These are phyloP conservation scores for Glaucopsyche alexis DNA, from an alignment of 2,888 invertebrate genomes.

Conservation along the genomic window DNA sequence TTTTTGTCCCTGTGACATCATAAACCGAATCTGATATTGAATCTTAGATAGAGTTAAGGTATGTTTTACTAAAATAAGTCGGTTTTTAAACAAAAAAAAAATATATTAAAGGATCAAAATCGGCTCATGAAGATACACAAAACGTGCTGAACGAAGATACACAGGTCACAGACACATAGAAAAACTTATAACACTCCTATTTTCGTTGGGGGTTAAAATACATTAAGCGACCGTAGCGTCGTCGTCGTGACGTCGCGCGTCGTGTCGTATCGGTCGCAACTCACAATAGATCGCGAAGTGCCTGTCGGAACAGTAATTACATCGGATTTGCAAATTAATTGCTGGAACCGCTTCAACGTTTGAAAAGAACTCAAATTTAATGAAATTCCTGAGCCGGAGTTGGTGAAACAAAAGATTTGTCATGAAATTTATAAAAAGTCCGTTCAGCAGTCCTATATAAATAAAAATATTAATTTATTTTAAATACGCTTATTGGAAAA, in stretches of 20 bases:
- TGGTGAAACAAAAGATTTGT: neutral
- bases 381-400: constrained; percentile 24
- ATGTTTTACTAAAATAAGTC: too few relatives aligned
- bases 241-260: neutral
- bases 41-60: too few relatives aligned
- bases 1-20: too few relatives aligned
- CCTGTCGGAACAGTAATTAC: constrained; percentile 25
- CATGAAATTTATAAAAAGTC: neutral
- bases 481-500: too few relatives aligned
- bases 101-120: too few relatives aligned
- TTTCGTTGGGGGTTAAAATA: neutral
- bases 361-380: constrained; percentile 21
- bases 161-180: too few relatives aligned
- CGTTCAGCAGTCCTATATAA: neutral
- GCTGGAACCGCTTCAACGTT: constrained; percentile 3
- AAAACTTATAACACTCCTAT: too few relatives aligned
- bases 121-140: too few relatives aligned
- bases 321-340: constrained; percentile 26
- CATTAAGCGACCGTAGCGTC: neutral
- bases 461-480: neutral
- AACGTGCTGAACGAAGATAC: too few relatives aligned
- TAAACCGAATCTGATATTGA: too few relatives aligned
- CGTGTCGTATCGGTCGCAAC: neutral
- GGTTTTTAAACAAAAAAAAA: too few relatives aligned
- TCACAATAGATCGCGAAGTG: constrained; percentile 9